Conservation (phyloP, 2,113 vertebrate genomes). For the Himantopus leucocephalus region DNA sequence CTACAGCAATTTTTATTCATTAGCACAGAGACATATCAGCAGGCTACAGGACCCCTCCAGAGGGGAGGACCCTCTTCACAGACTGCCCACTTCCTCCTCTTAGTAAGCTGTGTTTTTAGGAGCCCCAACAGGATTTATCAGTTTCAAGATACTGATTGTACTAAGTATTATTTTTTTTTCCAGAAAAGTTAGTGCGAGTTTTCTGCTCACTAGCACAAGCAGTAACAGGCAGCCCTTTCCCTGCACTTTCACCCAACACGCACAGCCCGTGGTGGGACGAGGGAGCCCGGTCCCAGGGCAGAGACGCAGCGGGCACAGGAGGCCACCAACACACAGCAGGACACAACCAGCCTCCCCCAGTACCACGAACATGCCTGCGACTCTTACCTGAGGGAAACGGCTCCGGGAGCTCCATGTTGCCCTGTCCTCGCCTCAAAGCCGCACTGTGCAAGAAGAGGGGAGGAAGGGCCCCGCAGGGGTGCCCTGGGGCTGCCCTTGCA, state of each 20-base stretch:
- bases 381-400: not conserved
- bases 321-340: accelerated
- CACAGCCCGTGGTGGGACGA: accelerated
- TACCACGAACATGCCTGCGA: accelerated
- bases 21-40: not conserved
- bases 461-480: not conserved
- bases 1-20: not conserved
- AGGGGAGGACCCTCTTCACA: not conserved
- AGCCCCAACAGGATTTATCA: not conserved
- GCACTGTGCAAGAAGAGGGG: accelerated
- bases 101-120: not conserved
- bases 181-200: not conserved
- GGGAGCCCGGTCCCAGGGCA: accelerated
- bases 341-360: not conserved
- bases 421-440: accelerated
- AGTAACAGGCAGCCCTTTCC: not conserved
- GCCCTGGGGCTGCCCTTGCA: not conserved
- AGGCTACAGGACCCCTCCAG: not conserved
- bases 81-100: not conserved
- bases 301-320: accelerated
- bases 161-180: not conserved
- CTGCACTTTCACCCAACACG: accelerated
- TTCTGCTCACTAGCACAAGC: not conserved
- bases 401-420: accelerated
- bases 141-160: not conserved